Base-by-base conservation (phyloP, 1,140 invertebrate genomes). In the Magallana angulata region DNA sequence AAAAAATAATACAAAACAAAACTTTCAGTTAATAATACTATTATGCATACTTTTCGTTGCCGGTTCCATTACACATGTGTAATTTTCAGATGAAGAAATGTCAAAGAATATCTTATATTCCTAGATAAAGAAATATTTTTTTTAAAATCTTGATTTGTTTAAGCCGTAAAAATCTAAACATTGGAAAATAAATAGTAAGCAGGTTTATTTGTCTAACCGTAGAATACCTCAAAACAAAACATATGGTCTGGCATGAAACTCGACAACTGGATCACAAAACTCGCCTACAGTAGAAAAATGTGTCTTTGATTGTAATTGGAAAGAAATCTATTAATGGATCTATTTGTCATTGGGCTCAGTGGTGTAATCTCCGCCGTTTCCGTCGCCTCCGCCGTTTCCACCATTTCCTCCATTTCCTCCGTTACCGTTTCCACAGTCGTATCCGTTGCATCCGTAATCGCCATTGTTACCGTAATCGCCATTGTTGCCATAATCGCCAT, bases 261-360 rank as follows among this genome's bases (percentile, higher is more conserved):
- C 36, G 24, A 36, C 18, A 24, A 76, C 24, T 76, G 8, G 24
- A 30, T 76, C 68, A 30, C 68, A 30, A 30, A 76, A 9, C 12
- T 76, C 11, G 68, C 24, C 18, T 36, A 24, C 18, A 30, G 68
- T 30, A 76, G 64, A 24, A 76, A 9, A 36, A 30, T 12, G 36
- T 48, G 68, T 76, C 24, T 76, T 76, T 76, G 68, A 76, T 76
- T 76, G 68, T 76, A 30, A 62, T 62, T 62, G 60, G 14, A 14
- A 76, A 24, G n/a, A 71, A 11, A 71, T 30, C 24, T 76, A 76
- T 9, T 30, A 76, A 30, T 30, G 24, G 14, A 76, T 76, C 68
- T 76, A 76, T 76, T 76, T 36, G 9, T 76, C 68, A 11, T 76
- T 24, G 7, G 24, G 2, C 14, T 36, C 64, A 7, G 3, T 7